Conservation (phyloP, 92 coral and sea anemone genomes). For the Porites lobata region DNA sequence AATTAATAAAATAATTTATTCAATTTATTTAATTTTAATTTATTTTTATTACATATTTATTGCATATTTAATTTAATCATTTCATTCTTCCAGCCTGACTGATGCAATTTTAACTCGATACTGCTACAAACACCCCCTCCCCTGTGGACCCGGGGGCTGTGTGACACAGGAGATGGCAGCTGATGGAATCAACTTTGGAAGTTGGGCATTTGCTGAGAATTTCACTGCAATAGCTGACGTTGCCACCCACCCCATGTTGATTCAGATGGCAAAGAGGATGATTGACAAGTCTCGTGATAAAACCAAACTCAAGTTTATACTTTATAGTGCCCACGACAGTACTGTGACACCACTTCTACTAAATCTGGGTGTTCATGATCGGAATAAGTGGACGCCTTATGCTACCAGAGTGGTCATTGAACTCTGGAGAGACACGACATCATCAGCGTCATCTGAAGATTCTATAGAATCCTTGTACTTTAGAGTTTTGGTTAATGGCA, state of each 20-base stretch:
- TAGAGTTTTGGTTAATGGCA: conserved; percentile 87
- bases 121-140: conserved; percentile 80
- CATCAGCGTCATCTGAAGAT: background rate
- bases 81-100: conserved; percentile 62
- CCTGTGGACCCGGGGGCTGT: conserved; percentile 91
- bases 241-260: conserved; percentile 70
- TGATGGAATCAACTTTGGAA: conserved; percentile 60
- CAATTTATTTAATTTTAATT: no score
- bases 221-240: conserved; percentile 75
- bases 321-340: conserved; percentile 91
- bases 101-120: conserved; percentile 78
- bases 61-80: background rate
- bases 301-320: conserved; percentile 77
- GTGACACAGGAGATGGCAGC: conserved; percentile 67
- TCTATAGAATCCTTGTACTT: conserved; percentile 23
- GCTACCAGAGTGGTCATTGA: conserved; percentile 90
- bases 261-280: conserved; percentile 89
- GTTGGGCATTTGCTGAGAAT: conserved; percentile 75
- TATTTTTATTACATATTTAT: no score
- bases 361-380: conserved; percentile 75
- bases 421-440: conserved; percentile 73
- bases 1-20: no score
- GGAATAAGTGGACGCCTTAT: conserved; percentile 79
- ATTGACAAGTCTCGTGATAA: conserved; percentile 47
- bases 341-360: conserved; percentile 79